A percentile compares a stretch with the other conserved stretches of the same genome.
Conservation (phyloP, 2,888 invertebrate genomes). For the Phlogophora meticulosa region DNA sequence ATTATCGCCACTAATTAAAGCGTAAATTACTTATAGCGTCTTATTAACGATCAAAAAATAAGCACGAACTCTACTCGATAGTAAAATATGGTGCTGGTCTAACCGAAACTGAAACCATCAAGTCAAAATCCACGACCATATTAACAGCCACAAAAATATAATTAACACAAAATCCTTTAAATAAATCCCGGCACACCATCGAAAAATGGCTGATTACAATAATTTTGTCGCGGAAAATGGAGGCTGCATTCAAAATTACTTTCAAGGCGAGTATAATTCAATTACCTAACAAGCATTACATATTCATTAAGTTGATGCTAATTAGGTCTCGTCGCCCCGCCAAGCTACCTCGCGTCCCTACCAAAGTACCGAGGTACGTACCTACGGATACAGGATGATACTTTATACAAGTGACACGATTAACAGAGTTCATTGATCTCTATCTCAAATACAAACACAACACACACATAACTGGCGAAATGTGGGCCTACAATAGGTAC, state of each 20-base stretch:
- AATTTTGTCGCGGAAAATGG: slow-evolving; percentile 42
- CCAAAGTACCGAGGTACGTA: slow-evolving; percentile 21
- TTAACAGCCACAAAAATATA: background rate
- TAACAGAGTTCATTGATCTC: background rate
- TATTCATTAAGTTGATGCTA: slow-evolving; percentile 80
- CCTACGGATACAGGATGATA: slow-evolving; percentile 26
- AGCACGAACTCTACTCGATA: no score
- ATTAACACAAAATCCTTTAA: slow-evolving; percentile 21
- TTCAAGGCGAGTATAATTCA: slow-evolving; percentile 72
- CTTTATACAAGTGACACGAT: background rate
- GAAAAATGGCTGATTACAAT: slow-evolving; percentile 38
- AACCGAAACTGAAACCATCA: background rate
- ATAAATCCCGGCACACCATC: slow-evolving; percentile 10
- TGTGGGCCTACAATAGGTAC: no score
- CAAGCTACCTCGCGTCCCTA: slow-evolving; percentile 49
- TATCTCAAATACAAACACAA: no score
- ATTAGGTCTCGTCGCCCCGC: slow-evolving; percentile 69
- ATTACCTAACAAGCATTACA: slow-evolving; percentile 77
- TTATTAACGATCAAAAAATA: background rate
- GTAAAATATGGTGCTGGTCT: background rate
- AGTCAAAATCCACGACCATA: background rate
- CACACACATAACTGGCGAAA: no score
- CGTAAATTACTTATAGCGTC: no score
- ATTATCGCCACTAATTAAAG: no score
- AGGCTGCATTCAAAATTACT: slow-evolving; percentile 70